phyloP scores from a whole-genome alignment of 2,797 vertebrate species.

The Halcyon smyrnensis region DNA sequence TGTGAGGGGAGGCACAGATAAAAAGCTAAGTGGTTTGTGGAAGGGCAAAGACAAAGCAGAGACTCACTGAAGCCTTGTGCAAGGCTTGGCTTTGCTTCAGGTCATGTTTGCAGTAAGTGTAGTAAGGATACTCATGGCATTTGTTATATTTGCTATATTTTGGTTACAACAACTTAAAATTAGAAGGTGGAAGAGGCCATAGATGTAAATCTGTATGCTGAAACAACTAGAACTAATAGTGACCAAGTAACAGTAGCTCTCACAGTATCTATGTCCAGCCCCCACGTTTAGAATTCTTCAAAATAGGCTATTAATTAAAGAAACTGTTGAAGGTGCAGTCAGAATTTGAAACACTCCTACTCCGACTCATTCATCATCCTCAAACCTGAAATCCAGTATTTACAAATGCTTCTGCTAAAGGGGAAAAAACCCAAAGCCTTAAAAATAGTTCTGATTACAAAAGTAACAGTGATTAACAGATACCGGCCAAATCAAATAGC shows the following conservation, averaged over 20 bases:
- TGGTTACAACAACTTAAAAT: not conserved
- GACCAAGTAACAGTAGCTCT: not conserved
- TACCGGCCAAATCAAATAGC: constrained; percentile 25
- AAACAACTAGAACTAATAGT: not conserved
- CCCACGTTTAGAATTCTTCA: not conserved
- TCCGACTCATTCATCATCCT: not conserved
- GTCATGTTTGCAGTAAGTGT: not conserved
- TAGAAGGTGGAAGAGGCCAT: not conserved
- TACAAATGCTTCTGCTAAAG: not conserved
- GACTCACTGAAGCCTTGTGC: not conserved
- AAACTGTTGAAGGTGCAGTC: not conserved
- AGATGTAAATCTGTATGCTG: not conserved
- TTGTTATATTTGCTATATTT: not conserved
- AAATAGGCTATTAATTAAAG: not conserved
- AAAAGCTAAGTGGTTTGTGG: not conserved
- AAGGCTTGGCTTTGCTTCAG: not conserved
- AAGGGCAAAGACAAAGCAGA: not conserved
- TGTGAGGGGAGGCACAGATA: not conserved
- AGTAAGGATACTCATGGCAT: not conserved
- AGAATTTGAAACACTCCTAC: not conserved
- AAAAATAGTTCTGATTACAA: not conserved
- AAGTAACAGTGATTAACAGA: constrained; percentile 12
- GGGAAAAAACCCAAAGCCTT: not conserved
- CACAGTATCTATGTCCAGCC: not conserved
- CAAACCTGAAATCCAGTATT: not conserved